Conservation (phyloP, 2,113 vertebrate species). For the Malurus melanocephalus region DNA sequence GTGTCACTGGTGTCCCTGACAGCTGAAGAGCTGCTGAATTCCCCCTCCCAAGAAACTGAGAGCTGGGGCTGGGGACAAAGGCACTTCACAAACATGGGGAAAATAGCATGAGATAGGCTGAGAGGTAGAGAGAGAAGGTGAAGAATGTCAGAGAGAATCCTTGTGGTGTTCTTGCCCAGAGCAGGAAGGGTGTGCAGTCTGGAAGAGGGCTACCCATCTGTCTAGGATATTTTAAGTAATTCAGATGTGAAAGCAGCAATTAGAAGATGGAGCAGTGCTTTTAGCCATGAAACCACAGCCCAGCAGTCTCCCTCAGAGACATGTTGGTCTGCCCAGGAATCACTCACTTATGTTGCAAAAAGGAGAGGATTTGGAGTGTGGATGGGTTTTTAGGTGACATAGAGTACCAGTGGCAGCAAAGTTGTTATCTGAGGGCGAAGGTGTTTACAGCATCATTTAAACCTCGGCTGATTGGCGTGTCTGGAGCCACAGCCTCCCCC, state of each 20-base stretch:
- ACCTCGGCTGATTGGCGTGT: accelerated
- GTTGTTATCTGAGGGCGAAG: neutral
- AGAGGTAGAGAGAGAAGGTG: neutral
- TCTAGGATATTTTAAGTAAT: neutral
- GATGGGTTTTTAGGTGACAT: neutral
- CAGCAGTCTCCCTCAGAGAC: neutral
- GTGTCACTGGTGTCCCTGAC: neutral
- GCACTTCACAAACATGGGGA: neutral
- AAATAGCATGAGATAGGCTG: neutral
- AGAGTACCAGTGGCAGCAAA: neutral
- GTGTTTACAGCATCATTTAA: neutral
- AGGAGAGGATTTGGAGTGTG: neutral
- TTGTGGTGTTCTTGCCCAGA: neutral
- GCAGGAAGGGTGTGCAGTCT: neutral
- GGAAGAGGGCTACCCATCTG: neutral
- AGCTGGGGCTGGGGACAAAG: neutral
- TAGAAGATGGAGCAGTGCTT: neutral
- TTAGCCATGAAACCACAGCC: neutral
- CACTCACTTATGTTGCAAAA: neutral
- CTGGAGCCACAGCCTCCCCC: neutral
- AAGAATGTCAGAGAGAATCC: neutral
- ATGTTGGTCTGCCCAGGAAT: neutral
- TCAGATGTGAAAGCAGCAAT: neutral
- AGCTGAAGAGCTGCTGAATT: neutral
- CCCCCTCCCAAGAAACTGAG: neutral